Percentiles rank a stretch among this genome's conserved stretches.
Evolutionary conservation across 2,797 vertebrate species (phyloP).

Genomic region (Takifugu ocellatus): DNA sequence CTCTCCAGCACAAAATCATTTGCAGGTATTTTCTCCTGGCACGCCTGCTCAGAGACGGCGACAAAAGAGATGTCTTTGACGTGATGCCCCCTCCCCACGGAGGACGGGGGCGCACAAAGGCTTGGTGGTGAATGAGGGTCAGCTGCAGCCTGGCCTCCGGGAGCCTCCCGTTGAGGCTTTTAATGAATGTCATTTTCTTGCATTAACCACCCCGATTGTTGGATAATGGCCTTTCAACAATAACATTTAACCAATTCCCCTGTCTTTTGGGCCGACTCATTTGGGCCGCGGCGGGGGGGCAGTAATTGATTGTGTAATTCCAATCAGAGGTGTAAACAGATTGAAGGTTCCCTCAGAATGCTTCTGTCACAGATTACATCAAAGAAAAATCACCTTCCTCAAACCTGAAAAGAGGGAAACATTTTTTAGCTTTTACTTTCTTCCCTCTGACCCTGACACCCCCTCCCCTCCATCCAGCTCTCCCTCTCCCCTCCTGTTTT

Average conservation of each 20-base stretch:
- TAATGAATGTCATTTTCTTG: slow-evolving; percentile 87
- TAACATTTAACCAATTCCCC: slow-evolving; percentile 83
- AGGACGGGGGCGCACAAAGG: slow-evolving; percentile 76
- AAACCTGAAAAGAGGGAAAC: no score
- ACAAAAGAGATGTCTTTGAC: slow-evolving; percentile 72
- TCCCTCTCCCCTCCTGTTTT: no score
- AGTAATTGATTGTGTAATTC: no score
- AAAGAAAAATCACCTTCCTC: no score
- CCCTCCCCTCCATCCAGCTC: no score
- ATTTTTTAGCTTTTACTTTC: no score
- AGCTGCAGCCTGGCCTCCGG: slow-evolving; percentile 79
- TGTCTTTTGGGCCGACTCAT: slow-evolving; percentile 78
- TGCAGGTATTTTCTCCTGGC: slow-evolving; percentile 48
- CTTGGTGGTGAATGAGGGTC: slow-evolving; percentile 80
- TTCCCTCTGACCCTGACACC: no score
- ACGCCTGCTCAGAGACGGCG: not conserved
- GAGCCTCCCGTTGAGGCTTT: slow-evolving; percentile 79
- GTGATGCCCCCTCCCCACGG: slow-evolving; percentile 65
- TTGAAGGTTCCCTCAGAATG: no score
- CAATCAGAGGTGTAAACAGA: no score
- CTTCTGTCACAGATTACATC: no score
- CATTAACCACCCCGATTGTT: slow-evolving; percentile 79
- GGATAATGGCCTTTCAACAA: slow-evolving; percentile 86
- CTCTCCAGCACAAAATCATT: slow-evolving; percentile 43
- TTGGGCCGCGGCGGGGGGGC: slow-evolving; percentile 63